Conservation (phyloP, 1,140 invertebrate species). For the Pomphorhynchus laevis region DNA sequence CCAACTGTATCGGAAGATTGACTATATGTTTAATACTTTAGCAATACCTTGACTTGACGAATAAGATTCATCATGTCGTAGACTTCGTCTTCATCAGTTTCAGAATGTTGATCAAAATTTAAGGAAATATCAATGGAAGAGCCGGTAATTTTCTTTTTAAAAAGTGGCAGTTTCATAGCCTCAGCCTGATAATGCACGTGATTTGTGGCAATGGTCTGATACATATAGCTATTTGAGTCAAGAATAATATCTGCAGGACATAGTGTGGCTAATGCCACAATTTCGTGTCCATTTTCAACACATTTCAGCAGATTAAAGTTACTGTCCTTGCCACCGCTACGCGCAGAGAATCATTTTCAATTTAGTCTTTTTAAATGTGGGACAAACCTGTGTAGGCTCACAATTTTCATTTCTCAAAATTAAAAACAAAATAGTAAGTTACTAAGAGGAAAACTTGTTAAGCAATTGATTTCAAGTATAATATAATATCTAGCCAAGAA, state of each 20-base stretch:
- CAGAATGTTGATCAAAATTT: conserved; percentile 37
- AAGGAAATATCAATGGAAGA: conserved; percentile 34
- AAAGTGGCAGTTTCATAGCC: conserved; percentile 63
- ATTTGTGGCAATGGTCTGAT: conserved; percentile 84
- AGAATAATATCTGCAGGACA: conserved; percentile 39
- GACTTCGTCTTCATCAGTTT: conserved; percentile 87
- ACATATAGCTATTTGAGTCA: conserved; percentile 96
- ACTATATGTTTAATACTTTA: background rate
- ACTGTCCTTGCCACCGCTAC: conserved; percentile 91
- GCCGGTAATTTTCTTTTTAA: conserved; percentile 38
- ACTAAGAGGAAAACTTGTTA: too few relatives aligned
- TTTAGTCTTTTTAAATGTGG: too few relatives aligned
- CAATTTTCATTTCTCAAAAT: too few relatives aligned
- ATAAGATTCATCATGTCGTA: too few relatives aligned
- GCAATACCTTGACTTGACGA: background rate
- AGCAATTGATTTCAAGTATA: too few relatives aligned
- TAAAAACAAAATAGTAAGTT: too few relatives aligned
- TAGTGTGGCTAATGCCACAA: conserved; percentile 77
- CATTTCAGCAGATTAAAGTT: conserved; percentile 95
- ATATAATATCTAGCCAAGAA: too few relatives aligned
- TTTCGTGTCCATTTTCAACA: conserved; percentile 60
- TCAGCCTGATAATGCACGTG: conserved; percentile 55
- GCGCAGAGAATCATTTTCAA: too few relatives aligned
- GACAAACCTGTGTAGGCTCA: too few relatives aligned
- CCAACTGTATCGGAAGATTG: conserved; percentile 27